Percentiles rank a stretch among this genome's conserved stretches.
Evolutionary conservation across 2,113 vertebrate species (phyloP).

Genomic region (Anguilla rostrata): DNA sequence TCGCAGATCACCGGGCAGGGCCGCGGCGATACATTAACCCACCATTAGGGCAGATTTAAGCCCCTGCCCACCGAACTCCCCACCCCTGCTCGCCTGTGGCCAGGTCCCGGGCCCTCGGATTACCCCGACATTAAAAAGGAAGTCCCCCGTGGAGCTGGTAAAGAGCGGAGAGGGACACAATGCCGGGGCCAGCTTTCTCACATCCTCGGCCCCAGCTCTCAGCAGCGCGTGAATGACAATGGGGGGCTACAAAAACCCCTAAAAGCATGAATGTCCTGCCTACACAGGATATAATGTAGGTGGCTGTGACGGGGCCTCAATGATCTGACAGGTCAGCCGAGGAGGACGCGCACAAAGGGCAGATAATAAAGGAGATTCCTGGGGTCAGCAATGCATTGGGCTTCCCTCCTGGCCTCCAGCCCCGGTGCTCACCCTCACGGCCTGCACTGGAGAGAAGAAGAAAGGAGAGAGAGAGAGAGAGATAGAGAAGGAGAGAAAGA

Average conservation of each 20-base stretch:
- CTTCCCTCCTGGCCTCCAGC: conserved; percentile 67
- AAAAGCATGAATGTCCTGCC: conserved; percentile 81
- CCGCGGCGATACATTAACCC: conserved; percentile 80
- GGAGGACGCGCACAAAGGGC: conserved; percentile 72
- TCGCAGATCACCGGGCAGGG: conserved; percentile 70
- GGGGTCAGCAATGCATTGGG: conserved; percentile 79
- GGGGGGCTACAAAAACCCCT: conserved; percentile 43
- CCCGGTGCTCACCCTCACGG: neutral
- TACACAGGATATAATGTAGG: conserved; percentile 81
- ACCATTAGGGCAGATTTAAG: conserved; percentile 77
- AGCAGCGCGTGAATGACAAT: conserved; percentile 75
- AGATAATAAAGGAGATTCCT: conserved; percentile 80
- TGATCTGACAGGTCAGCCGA: conserved; percentile 70
- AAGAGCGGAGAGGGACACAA: conserved; percentile 75
- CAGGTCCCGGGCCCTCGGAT: conserved; percentile 74
- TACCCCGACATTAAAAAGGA: conserved; percentile 82
- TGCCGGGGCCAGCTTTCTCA: conserved; percentile 73
- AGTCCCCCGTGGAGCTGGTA: conserved; percentile 76
- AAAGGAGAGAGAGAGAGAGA: neutral
- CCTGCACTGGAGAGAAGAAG: neutral
- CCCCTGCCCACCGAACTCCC: conserved; percentile 56
- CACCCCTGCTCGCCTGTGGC: conserved; percentile 22
- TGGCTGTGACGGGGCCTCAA: conserved; percentile 77
- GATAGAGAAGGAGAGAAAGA: neutral
- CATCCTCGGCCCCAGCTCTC: conserved; percentile 72